phyloP scores from a whole-genome alignment of 2,888 invertebrate genomes.

The Ochropleura leucogaster region DNA sequence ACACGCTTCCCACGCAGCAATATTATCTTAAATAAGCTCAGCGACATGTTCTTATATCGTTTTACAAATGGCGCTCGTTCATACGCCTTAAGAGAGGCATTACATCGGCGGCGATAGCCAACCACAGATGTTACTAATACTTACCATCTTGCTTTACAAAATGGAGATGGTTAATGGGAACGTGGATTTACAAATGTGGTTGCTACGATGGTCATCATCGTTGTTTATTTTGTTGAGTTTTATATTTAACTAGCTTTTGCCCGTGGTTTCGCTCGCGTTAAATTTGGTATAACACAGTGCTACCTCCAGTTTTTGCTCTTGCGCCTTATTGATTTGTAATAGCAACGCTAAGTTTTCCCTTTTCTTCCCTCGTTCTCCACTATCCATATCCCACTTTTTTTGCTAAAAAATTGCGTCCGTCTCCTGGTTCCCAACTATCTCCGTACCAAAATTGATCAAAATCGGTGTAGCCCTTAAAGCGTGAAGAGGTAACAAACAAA shows the following conservation, averaged over 20 bases:
- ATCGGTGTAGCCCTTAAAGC: too few relatives aligned
- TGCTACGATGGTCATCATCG: not conserved
- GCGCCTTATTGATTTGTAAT: too few relatives aligned
- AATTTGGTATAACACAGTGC: too few relatives aligned
- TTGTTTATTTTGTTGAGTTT: conserved; percentile 6
- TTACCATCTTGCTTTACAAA: conserved; percentile 35
- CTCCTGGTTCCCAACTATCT: too few relatives aligned
- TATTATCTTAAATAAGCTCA: conserved; percentile 59
- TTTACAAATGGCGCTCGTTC: conserved; percentile 60
- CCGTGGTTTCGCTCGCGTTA: too few relatives aligned
- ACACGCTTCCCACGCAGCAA: conserved; percentile 7
- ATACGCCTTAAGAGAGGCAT: conserved; percentile 60
- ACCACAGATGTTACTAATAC: conserved; percentile 61
- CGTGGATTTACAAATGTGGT: conserved; percentile 14
- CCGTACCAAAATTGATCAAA: too few relatives aligned
- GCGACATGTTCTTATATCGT: conserved; percentile 61
- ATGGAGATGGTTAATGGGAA: conserved; percentile 33
- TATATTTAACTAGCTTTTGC: not conserved
- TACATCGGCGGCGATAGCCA: conserved; percentile 56
- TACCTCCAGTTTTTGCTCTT: too few relatives aligned
- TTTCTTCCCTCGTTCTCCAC: too few relatives aligned
- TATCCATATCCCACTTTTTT: too few relatives aligned
- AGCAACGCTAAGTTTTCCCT: too few relatives aligned
- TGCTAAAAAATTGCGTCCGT: too few relatives aligned
- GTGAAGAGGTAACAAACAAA: too few relatives aligned